Base-by-base conservation (phyloP, 1,140 invertebrate species). In the Lordiphosa collinella region DNA sequence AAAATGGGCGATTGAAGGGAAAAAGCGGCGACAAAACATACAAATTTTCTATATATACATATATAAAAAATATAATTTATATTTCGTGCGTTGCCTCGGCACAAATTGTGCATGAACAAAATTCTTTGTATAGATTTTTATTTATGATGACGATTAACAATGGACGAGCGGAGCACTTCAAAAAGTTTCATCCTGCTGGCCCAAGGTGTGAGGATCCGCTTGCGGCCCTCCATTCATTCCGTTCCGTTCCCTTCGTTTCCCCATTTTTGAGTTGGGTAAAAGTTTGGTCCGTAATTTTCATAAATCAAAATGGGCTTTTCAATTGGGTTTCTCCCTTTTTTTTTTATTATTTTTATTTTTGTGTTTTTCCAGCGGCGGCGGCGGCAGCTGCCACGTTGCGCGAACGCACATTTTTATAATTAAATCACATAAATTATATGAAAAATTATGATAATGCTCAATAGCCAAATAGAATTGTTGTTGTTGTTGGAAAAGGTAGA, bases 291-390 rank as follows among this genome's bases (percentile, higher is more conserved):
- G 48, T 67, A 75, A 82, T 72, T 67, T 80, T 71, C 76, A 82
- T 82, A 80, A 82, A 80, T 80, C 76, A 80, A 75, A 64, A 57
- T 71, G 66, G 58, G 53, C 73, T 68, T 72, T 79, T 78, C 73
- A 78, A 75, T 75, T 71, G 55, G 48, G 52, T 58, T 67, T 58
- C 13, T n/a, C 22, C 31, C 55, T 76, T 57, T 57, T 41, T 64
- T 34, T 29, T 31, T 43, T 25, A 9, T 29, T 37, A 3, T 12
- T 12, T 41, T 16, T 16, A 8, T 41, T 13, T 32, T 14, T 16
- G 1, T 44, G 10, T 32, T 5, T 47, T 10, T 32, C n/a, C 9
- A 9, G 14, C 41, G 4, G 22, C 9, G n/a, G 14, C 41, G 4
- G 18, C 35, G 22, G 16, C 36, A 29, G 49, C 18, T 51, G 49